These are phyloP conservation scores for Poicephalus meyeri DNA, from an alignment of 2,113 vertebrate genomes.

Conservation along the genomic window DNA sequence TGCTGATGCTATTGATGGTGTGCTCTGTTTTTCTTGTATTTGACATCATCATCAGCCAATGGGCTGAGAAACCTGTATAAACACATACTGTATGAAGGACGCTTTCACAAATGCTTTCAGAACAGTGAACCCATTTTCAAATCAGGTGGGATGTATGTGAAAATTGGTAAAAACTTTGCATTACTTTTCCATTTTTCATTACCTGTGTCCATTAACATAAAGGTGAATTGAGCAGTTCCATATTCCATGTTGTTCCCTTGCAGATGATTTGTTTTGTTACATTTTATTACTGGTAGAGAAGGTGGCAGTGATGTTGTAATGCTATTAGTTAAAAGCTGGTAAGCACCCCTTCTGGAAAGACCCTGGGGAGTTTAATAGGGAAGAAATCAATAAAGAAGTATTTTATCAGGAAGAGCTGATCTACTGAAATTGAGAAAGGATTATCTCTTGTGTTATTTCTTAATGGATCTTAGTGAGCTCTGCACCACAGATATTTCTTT, in stretches of 20 bases:
- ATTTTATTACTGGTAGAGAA: not conserved
- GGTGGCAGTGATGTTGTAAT: not conserved
- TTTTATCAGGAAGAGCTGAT: constrained; percentile 19
- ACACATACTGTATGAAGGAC: not conserved
- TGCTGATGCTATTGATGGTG: not conserved
- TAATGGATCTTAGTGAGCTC: not conserved
- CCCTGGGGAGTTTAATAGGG: not conserved
- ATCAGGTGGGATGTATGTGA: not conserved
- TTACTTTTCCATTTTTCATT: not conserved
- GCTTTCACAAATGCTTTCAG: not conserved
- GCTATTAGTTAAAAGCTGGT: constrained; percentile 24
- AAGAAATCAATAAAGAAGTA: constrained; percentile 28
- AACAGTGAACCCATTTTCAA: not conserved
- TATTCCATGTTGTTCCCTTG: not conserved
- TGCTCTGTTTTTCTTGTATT: not conserved
- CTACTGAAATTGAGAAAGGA: not conserved
- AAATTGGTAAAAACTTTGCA: not conserved
- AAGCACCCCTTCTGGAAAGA: not conserved
- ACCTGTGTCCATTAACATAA: not conserved
- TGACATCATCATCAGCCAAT: not conserved
- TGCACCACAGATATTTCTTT: not conserved
- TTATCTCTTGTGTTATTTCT: not conserved
- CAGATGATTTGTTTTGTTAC: not conserved
- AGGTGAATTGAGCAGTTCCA: not conserved
- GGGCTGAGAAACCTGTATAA: not conserved